Percentiles rank a stretch among this genome's conserved stretches.
Evolutionary conservation across 2,888 invertebrate species (phyloP).

Genomic region (Junonia oenone): DNA sequence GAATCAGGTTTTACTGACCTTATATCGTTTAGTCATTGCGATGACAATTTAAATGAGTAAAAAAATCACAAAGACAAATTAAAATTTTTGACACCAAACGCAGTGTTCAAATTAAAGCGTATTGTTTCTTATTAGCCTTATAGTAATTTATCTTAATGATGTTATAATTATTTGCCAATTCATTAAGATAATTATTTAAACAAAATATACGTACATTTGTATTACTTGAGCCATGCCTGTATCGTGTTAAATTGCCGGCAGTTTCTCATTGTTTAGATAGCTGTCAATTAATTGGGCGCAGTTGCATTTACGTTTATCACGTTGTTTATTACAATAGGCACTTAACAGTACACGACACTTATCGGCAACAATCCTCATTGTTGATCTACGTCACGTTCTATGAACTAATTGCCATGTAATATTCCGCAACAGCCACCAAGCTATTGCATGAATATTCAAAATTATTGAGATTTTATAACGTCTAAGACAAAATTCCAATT

Average conservation of each 20-base stretch:
- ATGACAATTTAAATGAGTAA: conserved; percentile 21
- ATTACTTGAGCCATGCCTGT: neutral
- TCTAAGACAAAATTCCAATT: neutral
- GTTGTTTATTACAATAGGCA: conserved; percentile 37
- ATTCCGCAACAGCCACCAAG: conserved; percentile 44
- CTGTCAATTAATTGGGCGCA: conserved; percentile 38
- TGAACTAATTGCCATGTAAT: conserved; percentile 46
- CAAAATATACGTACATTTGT: neutral
- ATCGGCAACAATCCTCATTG: conserved; percentile 35
- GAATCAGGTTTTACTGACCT: conserved; percentile 52
- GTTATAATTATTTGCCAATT: conserved; percentile 5
- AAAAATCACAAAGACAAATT: no score
- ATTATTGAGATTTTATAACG: no score
- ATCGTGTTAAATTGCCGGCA: conserved; percentile 1
- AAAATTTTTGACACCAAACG: neutral
- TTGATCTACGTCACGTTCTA: conserved; percentile 46
- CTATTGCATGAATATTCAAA: neutral
- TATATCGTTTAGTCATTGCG: conserved; percentile 44
- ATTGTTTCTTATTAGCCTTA: conserved; percentile 12
- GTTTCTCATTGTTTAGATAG: conserved; percentile 33
- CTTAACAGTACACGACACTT: conserved; percentile 36
- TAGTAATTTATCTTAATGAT: conserved; percentile 14
- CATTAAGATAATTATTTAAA: neutral
- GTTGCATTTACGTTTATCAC: conserved; percentile 36
- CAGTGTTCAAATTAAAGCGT: neutral